Percentiles rank a stretch among this genome's conserved stretches.
Conservation (phyloP, 2,888 invertebrate species). For the Athrips mouffetella region DNA sequence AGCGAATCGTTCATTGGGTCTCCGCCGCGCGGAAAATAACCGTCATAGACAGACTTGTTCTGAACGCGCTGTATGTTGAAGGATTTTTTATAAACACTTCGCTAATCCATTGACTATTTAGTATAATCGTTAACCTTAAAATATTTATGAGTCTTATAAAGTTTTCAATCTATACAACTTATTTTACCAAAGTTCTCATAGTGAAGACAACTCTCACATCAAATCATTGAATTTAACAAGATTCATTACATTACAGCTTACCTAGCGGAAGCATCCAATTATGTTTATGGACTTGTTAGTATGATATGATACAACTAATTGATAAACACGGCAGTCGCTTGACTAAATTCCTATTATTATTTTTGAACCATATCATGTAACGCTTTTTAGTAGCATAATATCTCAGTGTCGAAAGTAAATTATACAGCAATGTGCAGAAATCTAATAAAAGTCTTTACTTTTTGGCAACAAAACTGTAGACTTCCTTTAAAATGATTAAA, state of each 20-base stretch:
- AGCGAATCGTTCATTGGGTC: no score
- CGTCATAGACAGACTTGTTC: no score
- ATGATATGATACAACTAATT: slow-evolving; percentile 1
- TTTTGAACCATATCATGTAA: no score
- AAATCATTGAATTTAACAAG: slow-evolving; percentile 5
- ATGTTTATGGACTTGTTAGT: not conserved
- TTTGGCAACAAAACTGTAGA: no score
- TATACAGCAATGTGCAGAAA: no score
- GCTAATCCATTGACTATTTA: no score
- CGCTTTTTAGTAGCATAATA: no score
- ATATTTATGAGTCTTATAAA: not conserved
- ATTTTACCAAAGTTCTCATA: not conserved
- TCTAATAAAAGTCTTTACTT: no score
- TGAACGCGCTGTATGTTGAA: no score
- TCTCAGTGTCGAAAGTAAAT: no score
- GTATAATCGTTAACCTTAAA: not conserved
- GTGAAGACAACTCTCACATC: not conserved
- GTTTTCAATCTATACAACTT: not conserved
- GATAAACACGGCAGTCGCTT: not conserved
- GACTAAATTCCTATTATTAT: not conserved
- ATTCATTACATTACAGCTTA: not conserved
- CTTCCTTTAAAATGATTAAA: slow-evolving; percentile 16
- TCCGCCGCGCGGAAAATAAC: no score
- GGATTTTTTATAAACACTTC: no score
- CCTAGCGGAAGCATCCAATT: not conserved